Evolutionary conservation across 2,888 invertebrate species (phyloP).

Genomic region (Drosophila phalerata): DNA sequence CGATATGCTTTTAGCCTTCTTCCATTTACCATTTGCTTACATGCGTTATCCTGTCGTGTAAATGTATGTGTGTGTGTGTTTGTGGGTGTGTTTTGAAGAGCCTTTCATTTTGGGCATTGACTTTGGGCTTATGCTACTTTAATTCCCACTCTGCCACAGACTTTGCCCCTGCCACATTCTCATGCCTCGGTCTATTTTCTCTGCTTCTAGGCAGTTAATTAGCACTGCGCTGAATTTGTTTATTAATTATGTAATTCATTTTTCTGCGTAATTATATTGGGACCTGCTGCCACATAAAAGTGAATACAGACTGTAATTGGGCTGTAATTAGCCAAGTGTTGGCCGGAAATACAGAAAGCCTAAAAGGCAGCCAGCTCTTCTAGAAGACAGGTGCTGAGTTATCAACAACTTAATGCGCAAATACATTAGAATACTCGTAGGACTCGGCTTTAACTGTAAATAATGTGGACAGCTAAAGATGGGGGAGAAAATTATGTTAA

Average conservation of each 20-base stretch:
- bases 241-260: slow-evolving; percentile 81
- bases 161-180: not conserved
- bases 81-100: slow-evolving; percentile 51
- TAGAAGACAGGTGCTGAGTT: slow-evolving; percentile 40
- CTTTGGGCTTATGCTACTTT: slow-evolving; percentile 54
- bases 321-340: slow-evolving; percentile 68
- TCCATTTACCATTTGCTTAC: slow-evolving; percentile 61
- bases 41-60: slow-evolving; percentile 58
- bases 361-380: slow-evolving; percentile 24
- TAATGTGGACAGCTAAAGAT: slow-evolving; percentile 15
- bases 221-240: slow-evolving; percentile 74
- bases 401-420: slow-evolving; percentile 40
- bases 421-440: slow-evolving; percentile 31
- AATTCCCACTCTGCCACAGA: slow-evolving; percentile 35
- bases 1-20: slow-evolving; percentile 63
- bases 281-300: slow-evolving; percentile 64
- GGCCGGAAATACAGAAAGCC: slow-evolving; percentile 18
- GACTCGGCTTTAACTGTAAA: slow-evolving; percentile 12
- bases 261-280: slow-evolving; percentile 78
- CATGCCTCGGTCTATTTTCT: not conserved
- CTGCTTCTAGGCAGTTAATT: slow-evolving; percentile 63
- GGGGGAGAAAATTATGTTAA: slow-evolving; percentile 4
- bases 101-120: slow-evolving; percentile 60
- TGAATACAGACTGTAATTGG: slow-evolving; percentile 70
- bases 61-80: slow-evolving; percentile 20